These are phyloP conservation scores for Smittia aterrima DNA, from an alignment of 2,888 invertebrate species.

Conservation along the genomic window DNA sequence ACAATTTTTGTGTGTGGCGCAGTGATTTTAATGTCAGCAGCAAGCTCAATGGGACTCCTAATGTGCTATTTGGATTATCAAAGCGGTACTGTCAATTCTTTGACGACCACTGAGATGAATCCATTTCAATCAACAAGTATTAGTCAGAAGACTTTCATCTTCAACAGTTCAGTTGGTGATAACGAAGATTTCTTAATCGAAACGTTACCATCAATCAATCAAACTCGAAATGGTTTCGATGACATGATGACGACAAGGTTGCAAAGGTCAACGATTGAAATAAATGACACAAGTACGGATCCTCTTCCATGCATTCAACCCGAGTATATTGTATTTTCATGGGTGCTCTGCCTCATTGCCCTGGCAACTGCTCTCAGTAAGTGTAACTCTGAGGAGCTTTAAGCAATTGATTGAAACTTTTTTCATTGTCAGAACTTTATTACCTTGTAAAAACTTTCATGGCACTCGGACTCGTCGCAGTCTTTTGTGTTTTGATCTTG, in stretches of 20 bases:
- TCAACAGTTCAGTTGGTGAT: not conserved
- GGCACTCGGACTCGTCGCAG: constrained; percentile 70
- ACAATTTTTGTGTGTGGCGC: constrained; percentile 79
- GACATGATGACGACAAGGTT: not conserved
- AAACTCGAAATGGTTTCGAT: not conserved
- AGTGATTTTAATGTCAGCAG: constrained; percentile 72
- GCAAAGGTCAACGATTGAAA: constrained; percentile 3
- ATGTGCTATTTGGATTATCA: constrained; percentile 46
- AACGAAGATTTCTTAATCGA: not conserved
- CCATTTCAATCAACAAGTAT: not conserved
- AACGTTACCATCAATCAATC: not conserved
- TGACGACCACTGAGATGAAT: not conserved
- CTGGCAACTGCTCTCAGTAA: constrained; percentile 89
- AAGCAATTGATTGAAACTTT: too few species aligned
- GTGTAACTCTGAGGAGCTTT: too few species aligned
- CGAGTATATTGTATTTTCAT: constrained; percentile 92
- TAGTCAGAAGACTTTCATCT: not conserved
- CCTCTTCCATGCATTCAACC: constrained; percentile 60
- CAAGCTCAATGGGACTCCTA: constrained; percentile 57
- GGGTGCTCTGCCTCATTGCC: constrained; percentile 88
- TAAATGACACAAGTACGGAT: not conserved
- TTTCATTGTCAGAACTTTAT: constrained; percentile 69
- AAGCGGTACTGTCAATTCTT: not conserved
- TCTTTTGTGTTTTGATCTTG: constrained; percentile 70
- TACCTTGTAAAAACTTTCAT: constrained; percentile 81